These are phyloP conservation scores for Vidua macroura DNA, from an alignment of 2,113 vertebrate species.

Conservation along the genomic window DNA sequence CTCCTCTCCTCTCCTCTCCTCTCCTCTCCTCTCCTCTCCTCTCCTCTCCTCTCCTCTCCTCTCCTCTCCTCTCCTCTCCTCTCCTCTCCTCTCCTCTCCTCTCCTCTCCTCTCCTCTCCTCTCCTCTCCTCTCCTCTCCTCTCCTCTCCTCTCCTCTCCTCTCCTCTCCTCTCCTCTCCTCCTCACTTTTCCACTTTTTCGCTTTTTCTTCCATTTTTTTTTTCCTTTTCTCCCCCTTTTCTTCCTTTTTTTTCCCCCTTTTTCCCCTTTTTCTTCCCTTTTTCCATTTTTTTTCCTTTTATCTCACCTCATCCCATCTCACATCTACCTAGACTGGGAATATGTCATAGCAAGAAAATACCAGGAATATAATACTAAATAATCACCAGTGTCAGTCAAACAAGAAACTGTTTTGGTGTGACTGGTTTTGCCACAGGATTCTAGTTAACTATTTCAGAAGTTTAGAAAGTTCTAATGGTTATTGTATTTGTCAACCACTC, in stretches of 20 bases:
- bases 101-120: too few species aligned
- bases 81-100: too few species aligned
- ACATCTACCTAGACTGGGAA: neutral
- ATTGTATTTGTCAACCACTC: neutral
- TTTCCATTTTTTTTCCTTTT: rapidly evolving
- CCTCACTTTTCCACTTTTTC: too few species aligned
- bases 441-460: neutral
- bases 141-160: too few species aligned
- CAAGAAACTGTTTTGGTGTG: neutral
- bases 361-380: neutral
- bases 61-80: too few species aligned
- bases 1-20: rapidly evolving
- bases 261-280: too few species aligned
- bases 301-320: neutral
- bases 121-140: too few species aligned
- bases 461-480: neutral
- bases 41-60: too few species aligned
- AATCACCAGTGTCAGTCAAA: neutral
- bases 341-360: neutral
- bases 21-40: too few species aligned
- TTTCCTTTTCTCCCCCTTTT: rapidly evolving
- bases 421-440: neutral
- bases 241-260: too few species aligned
- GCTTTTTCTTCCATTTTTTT: rapidly evolving
- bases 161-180: too few species aligned